Base-by-base conservation (phyloP, 2,888 invertebrate species). In the Drosophila cracens region DNA sequence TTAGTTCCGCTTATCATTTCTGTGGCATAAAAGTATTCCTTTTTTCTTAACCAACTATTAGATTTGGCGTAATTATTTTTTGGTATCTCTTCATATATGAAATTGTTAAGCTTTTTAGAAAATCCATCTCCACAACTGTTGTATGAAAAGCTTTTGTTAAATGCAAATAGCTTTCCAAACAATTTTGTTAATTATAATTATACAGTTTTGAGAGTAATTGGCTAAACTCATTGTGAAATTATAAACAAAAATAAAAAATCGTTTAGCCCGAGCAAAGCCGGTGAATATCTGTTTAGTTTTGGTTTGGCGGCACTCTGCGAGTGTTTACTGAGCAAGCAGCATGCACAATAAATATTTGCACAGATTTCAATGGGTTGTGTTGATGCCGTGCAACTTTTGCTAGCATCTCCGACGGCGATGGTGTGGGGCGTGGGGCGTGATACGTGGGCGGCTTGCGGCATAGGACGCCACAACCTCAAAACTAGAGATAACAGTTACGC, bases 281-380 rank as follows among this genome's bases (percentile, higher is more conserved):
- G 25, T 18, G 2, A 49, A 18, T 49, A 18, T 27, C 31, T 31
- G 52, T 21, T 34, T 21, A 53, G n/a, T 27, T 5, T 21, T 25
- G 46, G 46, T 54, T 46, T n/a, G 33, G 18, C 18, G 16, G 5
- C 6, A 25, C 31, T 36, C 57, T 52, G 54, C 70, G 51, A 34
- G 49, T 43, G 58, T 18, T 38, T 16, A 62, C 79, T 76, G 70
- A 67, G 29, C 60, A 56, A 33, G 51, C 65, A 46, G 66, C 63
- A 63, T 53, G 79, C 61, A 80, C 77, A 76, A 70, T 80, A 79
- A 79, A 79, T 79, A 80, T 80, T 79, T 80, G 81, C 77, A 69
- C 74, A 80, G 80, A 80, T 79, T 80, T 79, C 68, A 80, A 80
- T 66, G 74, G 77, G 58, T 46, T 68, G 56, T 66, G 62, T 46